Percentiles rank a stretch among this genome's conserved stretches.
Conservation (phyloP, 2,888 invertebrate genomes). For the Microdon myrmicae region DNA sequence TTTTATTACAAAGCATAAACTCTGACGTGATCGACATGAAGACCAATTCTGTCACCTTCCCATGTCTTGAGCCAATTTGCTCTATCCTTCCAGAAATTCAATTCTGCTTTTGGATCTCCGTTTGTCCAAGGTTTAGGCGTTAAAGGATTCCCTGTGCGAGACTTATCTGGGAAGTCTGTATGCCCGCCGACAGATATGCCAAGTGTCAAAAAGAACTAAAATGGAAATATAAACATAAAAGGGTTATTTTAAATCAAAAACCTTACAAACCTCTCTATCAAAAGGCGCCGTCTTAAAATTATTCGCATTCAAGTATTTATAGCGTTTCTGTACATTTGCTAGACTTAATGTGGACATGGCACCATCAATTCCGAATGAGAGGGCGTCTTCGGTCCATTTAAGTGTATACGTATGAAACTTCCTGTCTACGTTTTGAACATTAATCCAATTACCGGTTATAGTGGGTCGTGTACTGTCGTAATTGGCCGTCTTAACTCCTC, state of each 20-base stretch:
- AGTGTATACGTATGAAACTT: conserved; percentile 74
- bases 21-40: conserved; percentile 63
- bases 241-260: no score
- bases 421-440: conserved; percentile 63
- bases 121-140: conserved; percentile 80
- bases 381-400: conserved; percentile 69
- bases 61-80: conserved; percentile 77
- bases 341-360: no score
- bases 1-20: conserved; percentile 60
- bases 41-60: conserved; percentile 68
- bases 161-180: conserved; percentile 75
- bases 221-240: background rate
- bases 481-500: conserved; percentile 45
- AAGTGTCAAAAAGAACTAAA: conserved; percentile 80
- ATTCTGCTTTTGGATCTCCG: conserved; percentile 73
- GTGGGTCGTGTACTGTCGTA: conserved; percentile 62
- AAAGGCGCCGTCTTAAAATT: conserved; percentile 75
- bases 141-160: conserved; percentile 39
- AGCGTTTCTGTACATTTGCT: conserved; percentile 57
- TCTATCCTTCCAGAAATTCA: conserved; percentile 75
- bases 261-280: conserved; percentile 74
- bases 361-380: conserved; percentile 67
- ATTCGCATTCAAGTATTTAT: conserved; percentile 70
- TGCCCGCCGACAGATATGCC: conserved; percentile 84
- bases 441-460: conserved; percentile 50